These are phyloP conservation scores for Tamias sibiricus DNA, from an alignment of 2,113 vertebrate species.

Conservation along the genomic window DNA sequence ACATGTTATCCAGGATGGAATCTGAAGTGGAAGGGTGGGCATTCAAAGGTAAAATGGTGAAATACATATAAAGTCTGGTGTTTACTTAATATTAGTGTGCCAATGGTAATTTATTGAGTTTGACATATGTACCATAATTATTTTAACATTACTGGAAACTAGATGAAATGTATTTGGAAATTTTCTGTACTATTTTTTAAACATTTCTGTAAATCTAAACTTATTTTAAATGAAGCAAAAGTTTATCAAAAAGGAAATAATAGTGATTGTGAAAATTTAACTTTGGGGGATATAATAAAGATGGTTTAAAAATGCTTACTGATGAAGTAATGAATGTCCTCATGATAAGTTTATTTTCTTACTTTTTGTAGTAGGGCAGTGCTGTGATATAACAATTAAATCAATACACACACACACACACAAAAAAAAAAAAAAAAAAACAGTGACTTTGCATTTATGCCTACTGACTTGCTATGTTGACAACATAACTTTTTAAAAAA, in stretches of 20 bases:
- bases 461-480: not conserved
- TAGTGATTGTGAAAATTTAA: not conserved
- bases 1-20: not conserved
- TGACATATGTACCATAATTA: not conserved
- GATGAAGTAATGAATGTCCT: not conserved
- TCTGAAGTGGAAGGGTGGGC: not conserved
- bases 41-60: not conserved
- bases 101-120: not conserved
- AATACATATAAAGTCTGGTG: not conserved
- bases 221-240: not conserved
- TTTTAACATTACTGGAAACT: not conserved
- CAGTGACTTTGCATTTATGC: not conserved
- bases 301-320: not conserved
- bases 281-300: not conserved
- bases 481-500: not conserved
- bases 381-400: not conserved
- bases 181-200: not conserved
- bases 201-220: not conserved
- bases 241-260: not conserved
- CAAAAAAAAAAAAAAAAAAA: no score
- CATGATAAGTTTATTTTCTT: not conserved
- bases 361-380: not conserved
- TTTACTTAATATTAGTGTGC: not conserved
- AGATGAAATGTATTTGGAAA: not conserved
- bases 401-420: not conserved